These are phyloP conservation scores for Drosophila cardini DNA, from an alignment of 1,140 invertebrate species.

Conservation along the genomic window DNA sequence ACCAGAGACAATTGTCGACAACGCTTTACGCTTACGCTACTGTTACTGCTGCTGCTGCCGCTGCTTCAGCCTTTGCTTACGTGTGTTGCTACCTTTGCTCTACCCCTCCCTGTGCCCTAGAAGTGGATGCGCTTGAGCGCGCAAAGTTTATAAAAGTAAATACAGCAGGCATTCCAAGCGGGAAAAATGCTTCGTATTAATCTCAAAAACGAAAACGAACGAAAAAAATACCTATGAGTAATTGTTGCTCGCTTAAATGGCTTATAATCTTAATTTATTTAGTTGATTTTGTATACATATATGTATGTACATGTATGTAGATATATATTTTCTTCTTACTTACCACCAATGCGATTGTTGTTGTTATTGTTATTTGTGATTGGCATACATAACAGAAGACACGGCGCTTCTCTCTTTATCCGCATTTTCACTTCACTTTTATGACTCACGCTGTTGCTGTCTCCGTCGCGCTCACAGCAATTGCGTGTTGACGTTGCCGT, in stretches of 20 bases:
- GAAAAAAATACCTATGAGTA: conserved; percentile 35
- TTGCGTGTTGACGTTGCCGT: conserved; percentile 76
- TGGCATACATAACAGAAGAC: conserved; percentile 87
- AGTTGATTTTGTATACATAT: conserved; percentile 10
- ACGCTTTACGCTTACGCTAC: conserved; percentile 14
- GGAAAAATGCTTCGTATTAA: conserved; percentile 40
- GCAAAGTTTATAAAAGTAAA: conserved; percentile 56
- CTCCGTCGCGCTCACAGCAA: conserved; percentile 78
- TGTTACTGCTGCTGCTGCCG: conserved; percentile 3
- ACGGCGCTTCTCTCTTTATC: conserved; percentile 88
- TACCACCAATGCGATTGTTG: conserved; percentile 85
- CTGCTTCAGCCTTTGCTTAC: conserved; percentile 36
- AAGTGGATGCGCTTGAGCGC: conserved; percentile 44
- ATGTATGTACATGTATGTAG: conserved; percentile 40
- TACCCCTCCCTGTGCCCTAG: neutral
- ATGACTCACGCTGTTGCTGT: conserved; percentile 84
- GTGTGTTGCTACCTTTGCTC: conserved; percentile 19
- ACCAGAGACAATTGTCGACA: conserved; percentile 40
- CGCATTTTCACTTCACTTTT: conserved; percentile 87
- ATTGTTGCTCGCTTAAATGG: conserved; percentile 27
- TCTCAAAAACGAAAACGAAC: conserved; percentile 3
- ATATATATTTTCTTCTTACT: conserved; percentile 59
- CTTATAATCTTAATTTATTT: too few species aligned
- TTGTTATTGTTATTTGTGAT: conserved; percentile 77
- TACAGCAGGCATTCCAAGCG: conserved; percentile 53